phyloP scores from a whole-genome alignment of 2,113 vertebrate species.

The Actenoides lindsayi region DNA sequence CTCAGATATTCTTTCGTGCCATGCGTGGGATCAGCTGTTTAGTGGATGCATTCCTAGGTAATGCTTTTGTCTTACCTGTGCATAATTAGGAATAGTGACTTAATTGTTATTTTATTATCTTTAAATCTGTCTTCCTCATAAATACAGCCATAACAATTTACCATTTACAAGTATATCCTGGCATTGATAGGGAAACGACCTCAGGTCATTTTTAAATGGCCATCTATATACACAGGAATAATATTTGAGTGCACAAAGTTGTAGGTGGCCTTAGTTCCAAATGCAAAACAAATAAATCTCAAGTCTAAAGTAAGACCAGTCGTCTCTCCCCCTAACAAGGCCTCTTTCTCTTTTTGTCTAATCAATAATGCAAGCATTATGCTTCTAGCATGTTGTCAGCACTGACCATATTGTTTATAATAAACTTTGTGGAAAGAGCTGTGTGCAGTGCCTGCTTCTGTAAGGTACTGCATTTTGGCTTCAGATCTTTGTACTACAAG shows the following conservation, averaged over 20 bases:
- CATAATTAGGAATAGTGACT: background rate
- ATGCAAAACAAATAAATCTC: background rate
- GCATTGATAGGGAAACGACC: background rate
- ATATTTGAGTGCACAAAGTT: background rate
- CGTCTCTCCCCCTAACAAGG: background rate
- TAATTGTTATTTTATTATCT: background rate
- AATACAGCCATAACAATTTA: background rate
- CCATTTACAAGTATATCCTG: background rate
- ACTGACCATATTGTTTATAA: background rate
- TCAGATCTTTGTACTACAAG: background rate
- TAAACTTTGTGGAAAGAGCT: background rate
- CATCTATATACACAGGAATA: background rate
- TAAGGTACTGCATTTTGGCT: background rate
- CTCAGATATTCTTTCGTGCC: conserved; percentile 97
- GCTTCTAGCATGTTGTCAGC: background rate
- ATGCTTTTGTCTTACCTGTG: conserved; percentile 53
- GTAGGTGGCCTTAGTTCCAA: background rate
- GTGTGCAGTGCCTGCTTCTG: background rate
- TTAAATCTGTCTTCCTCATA: background rate
- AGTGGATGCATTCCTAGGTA: conserved; percentile 96
- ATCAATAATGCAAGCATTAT: background rate
- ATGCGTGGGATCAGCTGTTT: conserved; percentile 96
- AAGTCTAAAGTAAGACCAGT: background rate
- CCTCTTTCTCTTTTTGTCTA: background rate
- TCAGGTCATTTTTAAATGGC: background rate